These are phyloP conservation scores for Lathronympha strigana DNA, from an alignment of 2,888 invertebrate genomes.

Conservation along the genomic window DNA sequence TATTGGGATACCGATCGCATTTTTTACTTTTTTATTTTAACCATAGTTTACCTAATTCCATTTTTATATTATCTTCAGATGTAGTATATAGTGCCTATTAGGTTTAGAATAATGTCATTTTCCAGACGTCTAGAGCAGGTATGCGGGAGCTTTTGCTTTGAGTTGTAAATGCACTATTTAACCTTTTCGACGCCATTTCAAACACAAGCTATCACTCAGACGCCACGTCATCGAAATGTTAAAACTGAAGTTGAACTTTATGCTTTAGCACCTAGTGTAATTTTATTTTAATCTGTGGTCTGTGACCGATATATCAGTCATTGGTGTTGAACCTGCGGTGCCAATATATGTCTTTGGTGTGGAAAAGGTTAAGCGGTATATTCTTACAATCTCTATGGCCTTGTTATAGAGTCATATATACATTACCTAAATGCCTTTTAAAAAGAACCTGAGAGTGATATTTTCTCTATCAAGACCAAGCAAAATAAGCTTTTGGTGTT, in stretches of 20 bases:
- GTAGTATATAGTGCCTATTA: neutral
- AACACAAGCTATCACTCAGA: too few relatives aligned
- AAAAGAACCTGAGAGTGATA: neutral
- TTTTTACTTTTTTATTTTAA: neutral
- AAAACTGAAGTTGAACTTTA: too few relatives aligned
- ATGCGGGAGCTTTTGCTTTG: neutral
- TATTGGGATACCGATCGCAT: neutral
- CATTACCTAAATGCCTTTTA: neutral
- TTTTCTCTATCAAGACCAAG: conserved; percentile 12
- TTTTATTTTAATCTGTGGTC: too few relatives aligned
- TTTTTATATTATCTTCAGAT: neutral
- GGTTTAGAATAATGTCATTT: neutral
- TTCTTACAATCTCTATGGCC: neutral
- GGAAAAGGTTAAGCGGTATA: neutral
- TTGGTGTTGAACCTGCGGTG: too few relatives aligned
- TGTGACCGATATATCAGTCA: too few relatives aligned
- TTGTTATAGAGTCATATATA: conserved; percentile 5
- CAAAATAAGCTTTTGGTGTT: conserved; percentile 15
- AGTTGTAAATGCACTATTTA: neutral
- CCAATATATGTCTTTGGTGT: too few relatives aligned
- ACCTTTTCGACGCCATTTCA: too few relatives aligned
- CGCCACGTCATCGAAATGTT: too few relatives aligned
- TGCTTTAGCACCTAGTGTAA: too few relatives aligned
- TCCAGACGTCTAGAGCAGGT: conserved; percentile 9
- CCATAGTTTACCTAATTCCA: neutral